phyloP scores from a whole-genome alignment of 2,888 invertebrate species.

The Chloromyia formosa region DNA sequence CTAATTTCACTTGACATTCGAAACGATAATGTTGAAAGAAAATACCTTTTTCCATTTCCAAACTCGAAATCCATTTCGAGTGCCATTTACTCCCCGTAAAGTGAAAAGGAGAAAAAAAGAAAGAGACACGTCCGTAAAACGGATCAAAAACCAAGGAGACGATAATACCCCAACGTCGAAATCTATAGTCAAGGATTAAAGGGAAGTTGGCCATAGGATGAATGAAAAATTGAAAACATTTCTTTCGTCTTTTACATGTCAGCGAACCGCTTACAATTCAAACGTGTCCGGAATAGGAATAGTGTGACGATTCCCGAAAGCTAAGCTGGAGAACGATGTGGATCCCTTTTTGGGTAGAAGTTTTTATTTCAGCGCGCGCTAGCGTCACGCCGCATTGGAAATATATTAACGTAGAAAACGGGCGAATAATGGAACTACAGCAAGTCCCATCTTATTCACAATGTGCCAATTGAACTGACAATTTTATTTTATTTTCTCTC shows the following conservation, averaged over 20 bases:
- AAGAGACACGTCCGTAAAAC: too few species aligned
- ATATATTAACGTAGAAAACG: neutral
- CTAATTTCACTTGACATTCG: slow-evolving; percentile 8
- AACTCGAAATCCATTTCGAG: neutral
- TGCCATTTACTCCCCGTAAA: slow-evolving; percentile 18
- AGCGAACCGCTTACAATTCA: slow-evolving; percentile 46
- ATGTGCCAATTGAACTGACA: slow-evolving; percentile 31
- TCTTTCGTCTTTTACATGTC: slow-evolving; percentile 46
- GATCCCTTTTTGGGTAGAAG: slow-evolving; percentile 9
- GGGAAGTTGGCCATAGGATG: slow-evolving; percentile 25
- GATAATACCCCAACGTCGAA: neutral
- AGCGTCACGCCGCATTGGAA: neutral
- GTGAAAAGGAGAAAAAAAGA: neutral
- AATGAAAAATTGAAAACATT: slow-evolving; percentile 45
- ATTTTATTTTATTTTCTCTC: slow-evolving; percentile 5
- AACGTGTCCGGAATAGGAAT: slow-evolving; percentile 44
- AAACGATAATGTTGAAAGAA: neutral
- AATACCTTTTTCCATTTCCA: neutral
- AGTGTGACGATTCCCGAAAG: slow-evolving; percentile 34
- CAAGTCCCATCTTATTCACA: slow-evolving; percentile 21
- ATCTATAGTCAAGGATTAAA: slow-evolving; percentile 13
- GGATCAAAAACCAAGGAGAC: neutral
- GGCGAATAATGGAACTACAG: neutral
- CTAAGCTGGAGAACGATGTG: neutral
- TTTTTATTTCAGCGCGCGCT: neutral